Evolutionary conservation across 92 coral and sea anemone genomes (phyloP).

Genomic region (Phenganax subtilis): DNA sequence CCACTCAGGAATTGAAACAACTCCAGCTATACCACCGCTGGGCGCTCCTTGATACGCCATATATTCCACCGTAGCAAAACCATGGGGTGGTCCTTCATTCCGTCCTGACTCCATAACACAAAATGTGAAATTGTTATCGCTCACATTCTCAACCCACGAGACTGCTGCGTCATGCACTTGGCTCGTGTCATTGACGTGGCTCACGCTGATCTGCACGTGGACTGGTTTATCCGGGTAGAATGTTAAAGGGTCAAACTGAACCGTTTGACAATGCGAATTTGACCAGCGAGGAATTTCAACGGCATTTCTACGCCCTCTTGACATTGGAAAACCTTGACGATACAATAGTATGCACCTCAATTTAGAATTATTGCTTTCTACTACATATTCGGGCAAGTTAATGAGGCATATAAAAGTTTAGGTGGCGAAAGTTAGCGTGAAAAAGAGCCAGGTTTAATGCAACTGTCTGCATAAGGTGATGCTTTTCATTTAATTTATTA

Average conservation of each 20-base stretch:
- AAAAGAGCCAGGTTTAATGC: too few species aligned
- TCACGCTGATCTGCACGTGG: slow-evolving; percentile 62
- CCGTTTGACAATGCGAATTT: background rate
- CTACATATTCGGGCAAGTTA: too few species aligned
- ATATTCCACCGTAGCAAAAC: slow-evolving; percentile 17
- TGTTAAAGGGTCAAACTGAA: slow-evolving; percentile 48
- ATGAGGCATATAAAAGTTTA: too few species aligned
- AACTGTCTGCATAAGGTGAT: too few species aligned
- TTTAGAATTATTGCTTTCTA: too few species aligned
- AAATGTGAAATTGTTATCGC: slow-evolving; percentile 37
- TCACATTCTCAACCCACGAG: slow-evolving; percentile 59
- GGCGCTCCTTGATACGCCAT: slow-evolving; percentile 16
- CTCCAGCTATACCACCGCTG: slow-evolving; percentile 13
- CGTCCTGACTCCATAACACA: slow-evolving; percentile 22
- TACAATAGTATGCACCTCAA: too few species aligned
- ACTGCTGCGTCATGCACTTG: slow-evolving; percentile 67
- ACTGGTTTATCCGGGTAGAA: slow-evolving; percentile 72
- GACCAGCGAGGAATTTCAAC: slow-evolving; percentile 31
- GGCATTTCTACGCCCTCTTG: slow-evolving; percentile 31
- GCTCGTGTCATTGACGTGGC: slow-evolving; percentile 52
- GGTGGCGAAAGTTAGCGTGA: too few species aligned
- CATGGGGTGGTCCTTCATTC: background rate
- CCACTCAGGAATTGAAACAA: slow-evolving; percentile 17
- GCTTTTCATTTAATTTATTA: too few species aligned
- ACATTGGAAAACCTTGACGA: slow-evolving; percentile 38